Base-by-base conservation (phyloP, 2,113 vertebrate species). In the Cervus canadensis region DNA sequence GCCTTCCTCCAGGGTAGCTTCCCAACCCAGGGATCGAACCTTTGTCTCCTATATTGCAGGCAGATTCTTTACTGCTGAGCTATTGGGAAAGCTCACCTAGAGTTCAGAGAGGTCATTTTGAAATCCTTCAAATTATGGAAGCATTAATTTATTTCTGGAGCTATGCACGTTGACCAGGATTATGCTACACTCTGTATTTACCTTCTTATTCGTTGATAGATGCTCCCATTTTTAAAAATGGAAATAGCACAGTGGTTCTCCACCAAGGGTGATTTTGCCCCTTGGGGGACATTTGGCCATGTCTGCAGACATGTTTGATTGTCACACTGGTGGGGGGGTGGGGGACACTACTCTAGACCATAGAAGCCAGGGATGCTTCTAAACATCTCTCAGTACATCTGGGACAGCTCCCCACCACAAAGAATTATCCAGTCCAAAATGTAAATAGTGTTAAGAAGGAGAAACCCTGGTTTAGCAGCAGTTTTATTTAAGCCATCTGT, bases 401-500 rank as follows among this genome's bases (percentile, higher is more conserved):
- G 91, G 54, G 26, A 45, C 33, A 59, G 74, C 43, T 81, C 28
- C 33, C 16, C 45, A 54, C 17, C 60, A 78, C 36, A 79, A 93
- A 79, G 81, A 91, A 84, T 78, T 71, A 78, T 60, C 81, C 13
- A 1, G 40, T 67, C 57, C 25, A 26, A 94, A 91, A 85, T 71
- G 13, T 17, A 62, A 94, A 52, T 14, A 92, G 19, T 36, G 13
- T 14, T 43, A 23, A 79, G 57, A 59, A 13, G 56, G 48, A 84
- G 56, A 90, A 95, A 33, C 89, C 86, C 91, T 71, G 60, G 64
- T 74, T 89, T 78, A 95, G 76, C 79, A 84, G 52, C 52, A 93
- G 94, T 96, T 97, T 94, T 87, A 98, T 90, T 74, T 89, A 97
- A 95, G 54, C 85, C 91, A 94, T 91, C 90, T 95, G 84, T 48